Percentiles rank a stretch among this genome's conserved stretches.
Evolutionary conservation across 2,888 invertebrate species (phyloP).

Genomic region (Linyphia triangularis): DNA sequence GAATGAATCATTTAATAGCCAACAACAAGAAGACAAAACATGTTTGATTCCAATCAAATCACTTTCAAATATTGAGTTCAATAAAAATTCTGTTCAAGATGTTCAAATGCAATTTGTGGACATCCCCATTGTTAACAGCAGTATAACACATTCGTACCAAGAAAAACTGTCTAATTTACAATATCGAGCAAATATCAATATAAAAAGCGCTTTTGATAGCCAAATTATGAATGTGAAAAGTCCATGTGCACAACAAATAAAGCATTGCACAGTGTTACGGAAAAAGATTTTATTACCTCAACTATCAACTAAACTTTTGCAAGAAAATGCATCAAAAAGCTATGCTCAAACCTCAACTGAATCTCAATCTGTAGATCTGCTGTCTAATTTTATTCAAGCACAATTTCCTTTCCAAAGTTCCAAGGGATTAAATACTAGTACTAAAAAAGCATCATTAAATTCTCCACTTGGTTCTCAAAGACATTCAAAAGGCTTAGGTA

Average conservation of each 20-base stretch:
- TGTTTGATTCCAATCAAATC: background rate
- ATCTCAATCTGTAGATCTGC: background rate
- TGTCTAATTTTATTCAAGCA: conserved; percentile 5
- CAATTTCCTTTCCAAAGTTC: background rate
- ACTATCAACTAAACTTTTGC: background rate
- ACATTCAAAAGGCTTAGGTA: background rate
- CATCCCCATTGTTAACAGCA: background rate
- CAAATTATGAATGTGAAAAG: background rate
- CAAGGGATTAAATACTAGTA: background rate
- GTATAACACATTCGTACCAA: background rate
- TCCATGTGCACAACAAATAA: background rate
- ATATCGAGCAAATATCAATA: background rate
- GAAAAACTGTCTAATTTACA: conserved; percentile 17
- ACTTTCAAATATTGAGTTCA: background rate
- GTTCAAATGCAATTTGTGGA: background rate
- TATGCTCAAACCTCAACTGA: background rate
- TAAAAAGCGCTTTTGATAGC: background rate
- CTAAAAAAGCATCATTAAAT: background rate
- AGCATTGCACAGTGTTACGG: background rate
- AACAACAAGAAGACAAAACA: background rate
- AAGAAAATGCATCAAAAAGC: background rate
- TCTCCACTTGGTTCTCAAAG: background rate
- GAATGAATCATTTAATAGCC: background rate
- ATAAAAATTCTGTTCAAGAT: background rate
- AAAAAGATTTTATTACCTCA: background rate